A percentile compares a stretch with the other conserved stretches of the same genome.
These are phyloP conservation scores for Pithys albifrons DNA, from an alignment of 2,113 vertebrate species.

Conservation along the genomic window DNA sequence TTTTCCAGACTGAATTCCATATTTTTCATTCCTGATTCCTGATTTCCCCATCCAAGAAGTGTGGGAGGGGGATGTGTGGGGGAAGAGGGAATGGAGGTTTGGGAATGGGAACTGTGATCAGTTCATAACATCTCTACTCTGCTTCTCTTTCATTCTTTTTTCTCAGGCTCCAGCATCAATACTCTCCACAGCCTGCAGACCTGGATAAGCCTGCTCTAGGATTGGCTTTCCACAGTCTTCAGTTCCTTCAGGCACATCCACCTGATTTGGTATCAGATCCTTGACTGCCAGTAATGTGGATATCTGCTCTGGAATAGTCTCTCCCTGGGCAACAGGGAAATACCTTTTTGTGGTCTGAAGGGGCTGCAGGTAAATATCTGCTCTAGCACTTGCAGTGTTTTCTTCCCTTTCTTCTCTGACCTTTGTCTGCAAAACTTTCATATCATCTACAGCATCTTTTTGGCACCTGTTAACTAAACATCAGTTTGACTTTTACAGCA, in stretches of 20 bases:
- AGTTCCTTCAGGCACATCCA: not conserved
- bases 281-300: not conserved
- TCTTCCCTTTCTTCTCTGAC: not conserved
- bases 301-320: not conserved
- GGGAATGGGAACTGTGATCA: rapidly evolving
- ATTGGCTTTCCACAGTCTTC: not conserved
- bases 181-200: not conserved
- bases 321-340: not conserved
- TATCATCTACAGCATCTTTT: not conserved
- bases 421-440: not conserved
- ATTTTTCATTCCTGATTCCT: not conserved
- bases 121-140: not conserved
- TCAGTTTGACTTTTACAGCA: not conserved
- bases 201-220: not conserved
- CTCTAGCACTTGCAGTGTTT: not conserved
- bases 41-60: not conserved
- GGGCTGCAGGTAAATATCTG: not conserved
- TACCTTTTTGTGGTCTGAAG: not conserved
- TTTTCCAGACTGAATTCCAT: not conserved
- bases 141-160: not conserved
- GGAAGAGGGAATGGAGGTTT: not conserved
- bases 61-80: not conserved
- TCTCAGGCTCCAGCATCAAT: rapidly evolving
- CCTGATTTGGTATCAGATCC: not conserved
- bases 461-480: not conserved